Conservation (phyloP, 2,797 vertebrate genomes). For the Catamblyrhynchus diadema region DNA sequence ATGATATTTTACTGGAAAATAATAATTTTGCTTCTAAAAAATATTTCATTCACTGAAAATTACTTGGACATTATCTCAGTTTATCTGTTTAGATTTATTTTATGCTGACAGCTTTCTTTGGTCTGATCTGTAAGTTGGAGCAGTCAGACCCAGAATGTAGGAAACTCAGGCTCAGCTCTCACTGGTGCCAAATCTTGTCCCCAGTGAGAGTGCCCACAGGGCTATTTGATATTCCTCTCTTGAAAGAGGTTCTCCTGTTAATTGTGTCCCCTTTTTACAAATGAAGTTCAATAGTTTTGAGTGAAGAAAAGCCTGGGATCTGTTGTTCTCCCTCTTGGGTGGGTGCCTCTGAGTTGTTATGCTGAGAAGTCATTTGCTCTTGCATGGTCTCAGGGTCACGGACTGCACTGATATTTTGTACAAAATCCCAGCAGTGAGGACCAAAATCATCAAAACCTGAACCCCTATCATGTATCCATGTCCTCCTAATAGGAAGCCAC, state of each 20-base stretch:
- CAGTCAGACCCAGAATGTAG: background rate
- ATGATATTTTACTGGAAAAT: background rate
- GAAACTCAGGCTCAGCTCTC: background rate
- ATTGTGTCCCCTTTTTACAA: background rate
- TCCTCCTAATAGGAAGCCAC: background rate
- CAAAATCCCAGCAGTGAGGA: background rate
- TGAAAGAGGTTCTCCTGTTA: background rate
- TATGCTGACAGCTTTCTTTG: background rate
- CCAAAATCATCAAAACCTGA: background rate
- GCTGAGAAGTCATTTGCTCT: background rate
- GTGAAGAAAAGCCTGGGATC: background rate
- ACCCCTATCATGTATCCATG: background rate
- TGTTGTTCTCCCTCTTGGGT: background rate
- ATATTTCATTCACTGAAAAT: background rate
- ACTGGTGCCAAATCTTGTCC: background rate
- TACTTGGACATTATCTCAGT: background rate
- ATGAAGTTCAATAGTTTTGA: background rate
- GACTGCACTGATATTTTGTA: background rate
- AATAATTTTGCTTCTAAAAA: background rate
- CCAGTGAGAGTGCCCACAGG: background rate
- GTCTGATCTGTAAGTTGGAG: background rate
- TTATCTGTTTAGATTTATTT: background rate
- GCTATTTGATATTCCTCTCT: background rate
- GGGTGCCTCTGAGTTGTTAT: background rate
- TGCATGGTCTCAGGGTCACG: accelerated